Base-by-base conservation (phyloP, 2,888 invertebrate species). In the Hypercompe scribonia region DNA sequence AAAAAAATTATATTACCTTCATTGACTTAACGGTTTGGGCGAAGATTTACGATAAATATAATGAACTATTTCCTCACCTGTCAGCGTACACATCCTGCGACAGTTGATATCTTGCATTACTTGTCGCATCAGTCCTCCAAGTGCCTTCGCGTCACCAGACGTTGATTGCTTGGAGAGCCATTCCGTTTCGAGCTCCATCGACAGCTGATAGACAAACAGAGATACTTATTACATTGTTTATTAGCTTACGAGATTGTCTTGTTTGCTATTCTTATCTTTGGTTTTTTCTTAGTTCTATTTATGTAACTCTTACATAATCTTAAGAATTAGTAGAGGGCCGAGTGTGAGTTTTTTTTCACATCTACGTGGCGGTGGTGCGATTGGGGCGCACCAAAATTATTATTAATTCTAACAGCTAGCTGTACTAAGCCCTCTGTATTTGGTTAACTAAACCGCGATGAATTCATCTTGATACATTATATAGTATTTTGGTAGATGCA, bases 51-150 rank as follows among this genome's bases (percentile, higher is more conserved):
- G 21, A 21, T 18, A 46, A 1, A 13, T 54, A 18, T 18, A 42
- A 24, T 24, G 4, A 65, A 39, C 10, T 50, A 54, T 65, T 36
- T 71, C 79, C 88, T 91, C 87, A 97, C 97, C 97, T 79, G 97
- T 97, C 5, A 97, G 92, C 24, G 97, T 97, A 90, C 97, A 98
- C 96, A 97, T 97, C 83, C 97, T 96, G 69, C 96, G 93, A 69
- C 96, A 92, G 90, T 98, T 98, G 77, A 98, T 96, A 84, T 97
- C 97, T 75, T 96, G 95, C 94, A 97, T 96, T 15, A 98, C 97
- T 86, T 97, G 96, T 75, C 95, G 91, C 84, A 97, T 96, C 31
- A 98, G 93, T n/a, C 96, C 95, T 34, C 94, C 93, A 74, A 97
- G 96, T 67, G 96, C 96, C 76, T 95, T 95, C 7, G 96, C 96